Evolutionary conservation across 2,888 invertebrate genomes (phyloP).

Genomic region (Drosophila falleni): DNA sequence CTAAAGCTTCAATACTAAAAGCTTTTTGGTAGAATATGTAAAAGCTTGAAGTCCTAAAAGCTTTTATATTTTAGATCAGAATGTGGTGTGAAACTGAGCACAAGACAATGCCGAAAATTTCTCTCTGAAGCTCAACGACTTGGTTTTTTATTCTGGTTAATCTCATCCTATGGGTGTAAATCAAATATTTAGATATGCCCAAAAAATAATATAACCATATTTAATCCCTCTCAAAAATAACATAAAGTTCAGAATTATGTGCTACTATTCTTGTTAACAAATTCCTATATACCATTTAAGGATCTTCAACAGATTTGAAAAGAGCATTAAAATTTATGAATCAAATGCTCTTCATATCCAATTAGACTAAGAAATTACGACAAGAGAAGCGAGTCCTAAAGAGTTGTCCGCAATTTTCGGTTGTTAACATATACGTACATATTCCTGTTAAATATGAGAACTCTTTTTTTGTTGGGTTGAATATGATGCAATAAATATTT

Average conservation of each 20-base stretch:
- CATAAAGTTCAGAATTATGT: background rate
- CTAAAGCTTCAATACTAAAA: background rate
- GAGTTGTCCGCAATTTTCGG: slow-evolving; percentile 5
- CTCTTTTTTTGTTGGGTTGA: slow-evolving; percentile 25
- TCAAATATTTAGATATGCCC: background rate
- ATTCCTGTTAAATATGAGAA: background rate
- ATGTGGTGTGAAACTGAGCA: background rate
- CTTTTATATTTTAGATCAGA: background rate
- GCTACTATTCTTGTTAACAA: background rate
- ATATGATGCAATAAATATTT: slow-evolving; percentile 65
- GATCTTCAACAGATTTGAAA: too few relatives aligned
- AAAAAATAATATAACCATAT: background rate
- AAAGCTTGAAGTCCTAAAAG: background rate
- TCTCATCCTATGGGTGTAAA: background rate
- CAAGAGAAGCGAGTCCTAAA: slow-evolving; percentile 11
- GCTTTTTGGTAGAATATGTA: background rate
- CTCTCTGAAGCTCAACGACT: background rate
- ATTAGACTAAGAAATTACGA: slow-evolving; percentile 24
- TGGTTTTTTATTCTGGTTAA: background rate
- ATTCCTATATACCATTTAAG: too few relatives aligned
- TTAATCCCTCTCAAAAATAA: background rate
- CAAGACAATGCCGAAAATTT: background rate
- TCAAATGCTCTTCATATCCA: slow-evolving; percentile 30
- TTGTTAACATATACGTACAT: background rate
- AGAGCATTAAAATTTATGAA: background rate